Evolutionary conservation across 1,140 invertebrate genomes (phyloP).

Genomic region (Anoplolepis gracilipes): DNA sequence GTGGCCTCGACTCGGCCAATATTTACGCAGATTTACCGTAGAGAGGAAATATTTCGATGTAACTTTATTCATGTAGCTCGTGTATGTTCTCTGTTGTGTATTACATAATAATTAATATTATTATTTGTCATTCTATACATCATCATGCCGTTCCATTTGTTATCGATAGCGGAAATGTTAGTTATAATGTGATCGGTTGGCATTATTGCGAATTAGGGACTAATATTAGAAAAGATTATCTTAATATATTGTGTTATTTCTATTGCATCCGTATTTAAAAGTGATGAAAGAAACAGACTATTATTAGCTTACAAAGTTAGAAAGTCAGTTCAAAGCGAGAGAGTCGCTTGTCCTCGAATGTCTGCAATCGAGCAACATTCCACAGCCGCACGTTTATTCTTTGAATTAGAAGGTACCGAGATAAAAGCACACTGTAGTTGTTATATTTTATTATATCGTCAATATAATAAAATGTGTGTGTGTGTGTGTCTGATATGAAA

Average conservation of each 20-base stretch:
- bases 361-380: slow-evolving; percentile 49
- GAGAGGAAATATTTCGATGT: slow-evolving; percentile 44
- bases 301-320: slow-evolving; percentile 49
- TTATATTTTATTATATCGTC: not conserved
- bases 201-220: not conserved
- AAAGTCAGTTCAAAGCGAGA: slow-evolving; percentile 19
- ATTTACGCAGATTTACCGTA: slow-evolving; percentile 69
- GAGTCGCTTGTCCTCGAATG: slow-evolving; percentile 36
- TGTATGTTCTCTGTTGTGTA: too few relatives aligned
- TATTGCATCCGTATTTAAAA: slow-evolving; percentile 16
- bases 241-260: not conserved
- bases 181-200: not conserved
- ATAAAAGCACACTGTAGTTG: not conserved
- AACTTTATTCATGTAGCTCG: slow-evolving; percentile 11
- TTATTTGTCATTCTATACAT: not conserved
- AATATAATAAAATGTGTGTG: too few relatives aligned
- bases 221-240: not conserved
- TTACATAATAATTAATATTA: not conserved
- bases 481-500: too few relatives aligned
- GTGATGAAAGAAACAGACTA: slow-evolving; percentile 22
- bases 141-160: not conserved
- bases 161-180: not conserved
- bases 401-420: slow-evolving; percentile 42
- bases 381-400: slow-evolving; percentile 26
- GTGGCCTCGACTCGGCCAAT: slow-evolving; percentile 69